These are phyloP conservation scores for Eristalinus aeneus DNA, from an alignment of 2,888 invertebrate genomes.

Conservation along the genomic window DNA sequence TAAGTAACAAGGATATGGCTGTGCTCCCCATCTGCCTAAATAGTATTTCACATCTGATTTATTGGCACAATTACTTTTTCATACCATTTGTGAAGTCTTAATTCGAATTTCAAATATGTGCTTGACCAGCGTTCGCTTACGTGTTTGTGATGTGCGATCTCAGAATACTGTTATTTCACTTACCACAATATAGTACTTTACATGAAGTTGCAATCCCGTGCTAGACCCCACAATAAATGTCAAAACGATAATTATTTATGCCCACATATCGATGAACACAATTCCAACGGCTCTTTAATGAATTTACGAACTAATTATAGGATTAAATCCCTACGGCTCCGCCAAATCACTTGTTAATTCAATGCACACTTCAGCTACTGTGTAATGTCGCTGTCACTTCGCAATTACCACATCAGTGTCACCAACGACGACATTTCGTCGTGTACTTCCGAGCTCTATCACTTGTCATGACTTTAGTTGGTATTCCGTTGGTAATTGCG, in stretches of 20 bases:
- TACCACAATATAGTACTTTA: too few relatives aligned
- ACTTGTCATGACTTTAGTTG: constrained; percentile 45
- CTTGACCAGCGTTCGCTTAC: too few relatives aligned
- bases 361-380: constrained; percentile 19
- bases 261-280: neutral
- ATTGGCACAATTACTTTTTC: too few relatives aligned
- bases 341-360: constrained; percentile 6
- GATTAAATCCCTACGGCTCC: constrained; percentile 9
- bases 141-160: too few relatives aligned
- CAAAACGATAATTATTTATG: neutral
- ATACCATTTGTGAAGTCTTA: too few relatives aligned
- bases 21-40: too few relatives aligned
- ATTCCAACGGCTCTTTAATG: neutral
- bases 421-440: neutral
- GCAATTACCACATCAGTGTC: constrained; percentile 9
- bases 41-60: too few relatives aligned
- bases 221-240: neutral
- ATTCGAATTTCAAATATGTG: too few relatives aligned
- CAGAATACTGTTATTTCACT: too few relatives aligned
- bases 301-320: constrained; percentile 44
- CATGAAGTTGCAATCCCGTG: too few relatives aligned
- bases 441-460: constrained; percentile 22
- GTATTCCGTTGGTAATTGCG: constrained; percentile 57
- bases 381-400: neutral
- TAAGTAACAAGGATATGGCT: too few relatives aligned